Evolutionary conservation across 2,797 vertebrate genomes (phyloP).

Genomic region (Microtus californicus): DNA sequence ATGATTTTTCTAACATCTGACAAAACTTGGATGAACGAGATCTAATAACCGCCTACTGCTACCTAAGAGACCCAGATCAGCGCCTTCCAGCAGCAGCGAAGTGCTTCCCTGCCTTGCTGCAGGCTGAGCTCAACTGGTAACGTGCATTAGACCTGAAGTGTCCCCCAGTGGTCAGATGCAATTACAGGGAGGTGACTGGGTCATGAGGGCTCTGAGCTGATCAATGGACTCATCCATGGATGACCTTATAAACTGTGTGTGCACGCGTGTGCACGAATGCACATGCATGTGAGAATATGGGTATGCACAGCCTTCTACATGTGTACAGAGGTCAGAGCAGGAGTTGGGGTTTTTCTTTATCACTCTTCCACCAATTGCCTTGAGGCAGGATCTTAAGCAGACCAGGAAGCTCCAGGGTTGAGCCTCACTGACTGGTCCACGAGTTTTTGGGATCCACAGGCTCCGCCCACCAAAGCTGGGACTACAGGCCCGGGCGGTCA

Average conservation of each 20-base stretch:
- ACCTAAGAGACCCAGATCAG: not conserved
- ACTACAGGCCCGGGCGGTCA: accelerated
- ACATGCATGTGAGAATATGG: not conserved
- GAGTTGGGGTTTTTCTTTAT: not conserved
- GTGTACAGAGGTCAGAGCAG: not conserved
- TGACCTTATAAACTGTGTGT: not conserved
- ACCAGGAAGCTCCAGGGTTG: not conserved
- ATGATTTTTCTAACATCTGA: not conserved
- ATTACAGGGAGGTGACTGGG: too few relatives aligned
- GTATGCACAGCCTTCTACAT: not conserved
- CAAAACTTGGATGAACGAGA: not conserved
- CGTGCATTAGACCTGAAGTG: not conserved
- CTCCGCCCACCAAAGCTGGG: not conserved
- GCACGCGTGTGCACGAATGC: too few relatives aligned
- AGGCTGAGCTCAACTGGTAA: not conserved
- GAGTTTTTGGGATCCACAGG: not conserved
- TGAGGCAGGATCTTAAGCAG: too few relatives aligned
- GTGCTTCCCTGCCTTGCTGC: not conserved
- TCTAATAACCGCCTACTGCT: too few relatives aligned
- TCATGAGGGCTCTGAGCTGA: not conserved
- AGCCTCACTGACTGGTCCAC: not conserved
- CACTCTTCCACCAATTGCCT: not conserved
- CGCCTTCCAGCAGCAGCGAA: not conserved
- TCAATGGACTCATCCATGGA: too few relatives aligned
- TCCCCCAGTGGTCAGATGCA: not conserved